Evolutionary conservation across 1,140 invertebrate species (phyloP).

Genomic region (Chrysomallon squamiferum): DNA sequence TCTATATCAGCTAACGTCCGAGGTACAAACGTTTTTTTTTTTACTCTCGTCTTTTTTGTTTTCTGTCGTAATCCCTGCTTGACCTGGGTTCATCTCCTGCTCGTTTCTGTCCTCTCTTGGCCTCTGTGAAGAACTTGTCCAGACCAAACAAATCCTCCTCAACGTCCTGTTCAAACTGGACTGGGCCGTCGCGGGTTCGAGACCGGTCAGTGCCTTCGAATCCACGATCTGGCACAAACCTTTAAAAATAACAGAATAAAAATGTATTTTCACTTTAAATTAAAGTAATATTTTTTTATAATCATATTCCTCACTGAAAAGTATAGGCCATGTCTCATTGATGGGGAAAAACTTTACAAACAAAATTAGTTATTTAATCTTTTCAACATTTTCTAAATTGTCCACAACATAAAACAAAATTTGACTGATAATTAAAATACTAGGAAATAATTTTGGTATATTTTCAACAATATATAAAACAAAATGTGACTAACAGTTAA

Average conservation of each 20-base stretch:
- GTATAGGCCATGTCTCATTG: no score
- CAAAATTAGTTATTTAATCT: no score
- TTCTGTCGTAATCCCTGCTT: conserved; percentile 50
- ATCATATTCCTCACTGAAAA: background rate
- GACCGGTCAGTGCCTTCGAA: conserved; percentile 87
- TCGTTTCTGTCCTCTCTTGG: conserved; percentile 74
- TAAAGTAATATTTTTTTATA: background rate
- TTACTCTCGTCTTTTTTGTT: conserved; percentile 51
- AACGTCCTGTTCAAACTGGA: conserved; percentile 89
- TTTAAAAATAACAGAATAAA: conserved; percentile 6
- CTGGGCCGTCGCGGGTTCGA: conserved; percentile 82
- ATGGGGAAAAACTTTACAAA: no score
- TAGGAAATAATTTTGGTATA: no score
- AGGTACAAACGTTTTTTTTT: no score
- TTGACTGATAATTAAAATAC: no score
- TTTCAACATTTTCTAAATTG: no score
- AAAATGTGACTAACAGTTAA: no score
- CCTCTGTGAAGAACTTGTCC: conserved; percentile 96
- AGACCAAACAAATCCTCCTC: conserved; percentile 95
- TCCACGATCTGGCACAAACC: conserved; percentile 95
- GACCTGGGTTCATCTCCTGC: conserved; percentile 51
- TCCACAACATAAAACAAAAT: no score
- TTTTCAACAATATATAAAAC: no score
- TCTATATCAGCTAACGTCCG: no score
- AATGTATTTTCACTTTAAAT: background rate